phyloP scores from a whole-genome alignment of 1,140 invertebrate genomes.

The Drosophila tropicalis region DNA sequence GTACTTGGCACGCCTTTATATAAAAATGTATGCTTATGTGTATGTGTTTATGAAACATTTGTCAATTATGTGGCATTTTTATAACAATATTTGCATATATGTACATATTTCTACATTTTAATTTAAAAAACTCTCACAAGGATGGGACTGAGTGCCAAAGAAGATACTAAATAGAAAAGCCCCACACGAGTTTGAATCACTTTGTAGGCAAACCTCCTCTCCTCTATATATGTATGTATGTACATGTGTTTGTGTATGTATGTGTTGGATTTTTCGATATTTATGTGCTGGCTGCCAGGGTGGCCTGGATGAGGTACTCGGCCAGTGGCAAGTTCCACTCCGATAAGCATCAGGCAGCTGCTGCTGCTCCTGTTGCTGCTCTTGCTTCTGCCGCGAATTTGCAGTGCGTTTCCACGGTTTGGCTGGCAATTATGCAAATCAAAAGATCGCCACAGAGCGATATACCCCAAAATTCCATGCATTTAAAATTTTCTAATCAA shows the following conservation, averaged over 20 bases:
- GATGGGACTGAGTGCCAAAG: not conserved
- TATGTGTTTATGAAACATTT: conserved; percentile 35
- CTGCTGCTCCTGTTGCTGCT: conserved; percentile 9
- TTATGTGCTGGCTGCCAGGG: conserved; percentile 45
- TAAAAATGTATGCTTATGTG: conserved; percentile 24
- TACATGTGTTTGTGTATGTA: conserved; percentile 5
- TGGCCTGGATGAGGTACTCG: conserved; percentile 18
- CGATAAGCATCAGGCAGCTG: conserved; percentile 52
- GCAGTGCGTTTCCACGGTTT: conserved; percentile 64
- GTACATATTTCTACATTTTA: conserved; percentile 48
- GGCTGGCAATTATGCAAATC: conserved; percentile 79
- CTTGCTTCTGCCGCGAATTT: conserved; percentile 42
- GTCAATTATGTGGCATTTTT: conserved; percentile 49
- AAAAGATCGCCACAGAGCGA: conserved; percentile 72
- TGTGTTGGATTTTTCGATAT: conserved; percentile 67
- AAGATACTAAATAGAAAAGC: conserved; percentile 45
- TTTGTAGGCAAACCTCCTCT: conserved; percentile 16
- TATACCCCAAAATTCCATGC: conserved; percentile 76
- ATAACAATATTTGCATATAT: conserved; percentile 37
- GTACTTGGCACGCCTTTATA: conserved; percentile 4
- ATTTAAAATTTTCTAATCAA: conserved; percentile 83
- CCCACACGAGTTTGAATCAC: conserved; percentile 23
- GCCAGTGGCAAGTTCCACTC: conserved; percentile 52
- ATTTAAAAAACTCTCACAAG: conserved; percentile 46
- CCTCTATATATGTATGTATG: not conserved